Evolutionary conservation across 2,888 invertebrate genomes (phyloP).

Genomic region (Eubasilissa splendida): DNA sequence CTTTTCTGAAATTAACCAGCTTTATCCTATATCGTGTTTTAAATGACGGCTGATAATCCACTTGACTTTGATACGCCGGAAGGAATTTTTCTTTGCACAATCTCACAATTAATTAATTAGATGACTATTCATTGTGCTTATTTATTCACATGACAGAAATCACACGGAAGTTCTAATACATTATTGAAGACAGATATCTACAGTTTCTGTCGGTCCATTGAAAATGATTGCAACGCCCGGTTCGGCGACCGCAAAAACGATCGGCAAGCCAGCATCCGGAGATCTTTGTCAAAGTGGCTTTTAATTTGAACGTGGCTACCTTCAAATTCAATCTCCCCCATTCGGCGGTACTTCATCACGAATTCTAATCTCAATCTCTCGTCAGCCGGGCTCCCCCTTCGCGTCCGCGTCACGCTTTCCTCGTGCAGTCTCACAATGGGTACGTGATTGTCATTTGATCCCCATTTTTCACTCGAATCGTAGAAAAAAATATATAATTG

Average conservation of each 20-base stretch:
- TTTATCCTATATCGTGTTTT: too few species aligned
- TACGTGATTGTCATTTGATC: conserved; percentile 40
- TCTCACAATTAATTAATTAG: too few species aligned
- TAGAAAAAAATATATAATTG: conserved; percentile 30
- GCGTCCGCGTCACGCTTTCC: conserved; percentile 34
- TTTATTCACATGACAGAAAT: too few species aligned
- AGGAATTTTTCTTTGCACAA: too few species aligned
- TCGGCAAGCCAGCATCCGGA: conserved; percentile 10
- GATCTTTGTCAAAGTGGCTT: conserved; percentile 26
- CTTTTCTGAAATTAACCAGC: too few species aligned
- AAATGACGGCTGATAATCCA: too few species aligned
- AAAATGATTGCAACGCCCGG: not conserved
- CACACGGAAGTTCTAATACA: too few species aligned
- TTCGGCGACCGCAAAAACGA: conserved; percentile 1
- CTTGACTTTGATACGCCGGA: too few species aligned
- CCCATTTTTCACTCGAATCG: conserved; percentile 28
- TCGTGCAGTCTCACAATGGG: conserved; percentile 31
- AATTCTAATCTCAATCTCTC: conserved; percentile 18
- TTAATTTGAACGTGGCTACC: conserved; percentile 34
- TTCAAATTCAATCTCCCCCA: conserved; percentile 25
- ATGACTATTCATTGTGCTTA: too few species aligned
- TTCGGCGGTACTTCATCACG: conserved; percentile 33
- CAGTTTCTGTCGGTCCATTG: too few species aligned
- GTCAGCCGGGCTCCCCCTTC: conserved; percentile 14
- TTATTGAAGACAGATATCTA: too few species aligned